Evolutionary conservation across 2,888 invertebrate species (phyloP), one percentile per base, ranked within the genome.

Genomic region (Strigamia maritima): DNA sequence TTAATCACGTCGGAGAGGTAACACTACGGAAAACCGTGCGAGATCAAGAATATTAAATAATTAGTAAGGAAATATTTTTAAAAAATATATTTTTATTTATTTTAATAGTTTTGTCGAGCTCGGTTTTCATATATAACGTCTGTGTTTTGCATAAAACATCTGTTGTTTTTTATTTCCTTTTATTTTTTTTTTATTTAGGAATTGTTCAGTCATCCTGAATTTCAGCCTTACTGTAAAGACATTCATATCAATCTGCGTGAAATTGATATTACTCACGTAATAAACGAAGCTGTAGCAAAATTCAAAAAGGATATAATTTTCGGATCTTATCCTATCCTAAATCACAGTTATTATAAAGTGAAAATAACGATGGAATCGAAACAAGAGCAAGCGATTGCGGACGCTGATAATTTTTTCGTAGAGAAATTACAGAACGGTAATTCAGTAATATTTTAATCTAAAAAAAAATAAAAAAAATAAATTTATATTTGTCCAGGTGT

Each of bases 311-410:
- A 83, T 65, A 89, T 90, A 24, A 86, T 86, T 31, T 87, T 90
- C 82, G 90, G 90, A 16, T 90, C 89, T 26, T 90, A 90, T 84
- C 90, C 90, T 19, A 85, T 86, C 28, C 82, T 88, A 78, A 85
- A 86, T 80, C 87, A 88, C 83, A 85, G 86, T 77, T 88, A 87
- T 82, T 89, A 87, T 84, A 86, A 87, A 81, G 89, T 89, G 60
- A 87, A 88, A 82, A 82, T 90, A 24, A 87, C 87, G 1, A 82
- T 90, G 78, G 89, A 90, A 82, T 86, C 89, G 4, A 84, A 85
- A 65, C 83, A 84, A 19, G 81, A 83, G 65, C 83, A 84, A 26
- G 81, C 84, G 22, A 82, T 89, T 2, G 82, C 85, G 14, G 84
- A 84, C 49, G 89, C 88, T 7, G 83, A 83, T 74, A 81, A 83